Evolutionary conservation across 2,797 vertebrate genomes (phyloP).

Genomic region (Manis pentadactyla): DNA sequence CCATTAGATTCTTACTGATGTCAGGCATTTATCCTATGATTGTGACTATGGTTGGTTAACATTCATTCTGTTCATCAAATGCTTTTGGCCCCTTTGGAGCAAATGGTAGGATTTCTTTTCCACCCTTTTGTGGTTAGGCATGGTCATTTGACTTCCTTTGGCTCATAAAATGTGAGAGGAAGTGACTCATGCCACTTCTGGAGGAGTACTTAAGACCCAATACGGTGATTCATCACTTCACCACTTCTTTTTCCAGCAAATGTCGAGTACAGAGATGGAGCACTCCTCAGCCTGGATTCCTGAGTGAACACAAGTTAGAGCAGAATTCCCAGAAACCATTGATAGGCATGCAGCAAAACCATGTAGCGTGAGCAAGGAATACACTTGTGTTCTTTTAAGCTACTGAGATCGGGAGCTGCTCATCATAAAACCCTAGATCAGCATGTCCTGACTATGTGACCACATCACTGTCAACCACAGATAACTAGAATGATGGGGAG

Average conservation of each 20-base stretch:
- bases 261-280: neutral
- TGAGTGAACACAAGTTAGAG: neutral
- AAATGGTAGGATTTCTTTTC: neutral
- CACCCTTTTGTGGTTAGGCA: neutral
- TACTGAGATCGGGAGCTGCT: neutral
- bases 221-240: neutral
- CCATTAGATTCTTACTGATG: neutral
- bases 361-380: neutral
- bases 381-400: neutral
- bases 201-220: neutral
- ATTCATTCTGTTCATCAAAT: neutral
- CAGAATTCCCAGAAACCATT: neutral
- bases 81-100: neutral
- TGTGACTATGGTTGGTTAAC: neutral
- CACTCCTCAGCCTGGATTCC: neutral
- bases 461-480: neutral
- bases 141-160: neutral
- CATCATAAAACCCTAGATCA: neutral
- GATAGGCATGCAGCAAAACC: neutral
- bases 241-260: neutral
- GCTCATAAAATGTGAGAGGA: neutral
- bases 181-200: neutral
- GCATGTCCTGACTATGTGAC: neutral
- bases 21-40: constrained; percentile 2
- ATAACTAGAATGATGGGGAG: neutral